Base-by-base conservation (phyloP, 2,797 vertebrate species). In the Psittacula echo region DNA sequence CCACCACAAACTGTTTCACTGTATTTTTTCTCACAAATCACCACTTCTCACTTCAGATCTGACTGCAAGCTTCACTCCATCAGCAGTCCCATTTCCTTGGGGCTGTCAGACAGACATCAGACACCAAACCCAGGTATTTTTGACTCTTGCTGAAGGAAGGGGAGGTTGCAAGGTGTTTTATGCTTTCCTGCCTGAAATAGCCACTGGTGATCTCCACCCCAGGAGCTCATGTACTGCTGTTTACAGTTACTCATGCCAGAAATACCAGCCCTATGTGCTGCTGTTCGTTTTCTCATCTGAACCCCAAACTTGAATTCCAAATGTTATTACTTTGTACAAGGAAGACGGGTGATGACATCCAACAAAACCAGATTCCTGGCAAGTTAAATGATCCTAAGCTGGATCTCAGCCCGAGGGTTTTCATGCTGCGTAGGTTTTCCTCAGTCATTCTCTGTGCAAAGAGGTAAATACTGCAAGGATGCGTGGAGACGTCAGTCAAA, bases 171-270 rank as follows among this genome's bases (percentile, higher is more conserved):
- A 29, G 5, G 1, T 7, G 27, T 75, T 61, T 88, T 88, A 71
- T 73, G 3, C 39, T 86, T 94, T 84, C 58, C 87, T 95, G 96
- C 93, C 90, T 78, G 93, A 95, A 98, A 97, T 27, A 97, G 27
- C 72, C 21, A 1, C 4, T 11, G 39, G 65, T 92, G 96, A 90
- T 96, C 87, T 66, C 64, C 62, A 83, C 9, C 44, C 60, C 13
- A 2, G 30, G 20, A 77, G 37, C 16, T 22, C 74, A 67, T 6
- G 0, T 39, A 64, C 29, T 89, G 65, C 13, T 78, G 13, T 64
- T 90, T 68, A 12, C 21, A 4, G 27, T 48, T 85, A 12, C 67
- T 78, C 53, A n/a, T 4, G 1, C 62, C 48, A 23, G 76, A 73
- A 64, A 29, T 56, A 47, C 37, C 89, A 44, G 60, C 41, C 39